Evolutionary conservation across 2,113 vertebrate genomes (phyloP).

Genomic region (Catharus fuscescens): DNA sequence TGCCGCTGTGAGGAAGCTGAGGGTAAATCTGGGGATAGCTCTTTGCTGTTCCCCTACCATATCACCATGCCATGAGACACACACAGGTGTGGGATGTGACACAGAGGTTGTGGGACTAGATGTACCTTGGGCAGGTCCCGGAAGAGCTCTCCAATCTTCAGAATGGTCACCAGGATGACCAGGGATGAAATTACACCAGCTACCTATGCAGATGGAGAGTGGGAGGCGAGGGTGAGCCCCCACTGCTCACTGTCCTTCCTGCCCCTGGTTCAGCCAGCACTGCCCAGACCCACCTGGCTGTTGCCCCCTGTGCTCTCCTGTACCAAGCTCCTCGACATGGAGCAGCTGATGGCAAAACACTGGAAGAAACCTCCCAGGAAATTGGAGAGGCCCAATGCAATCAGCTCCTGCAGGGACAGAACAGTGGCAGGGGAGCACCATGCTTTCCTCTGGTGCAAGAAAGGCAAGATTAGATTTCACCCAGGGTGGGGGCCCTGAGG

Average conservation of each 20-base stretch:
- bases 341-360: constrained; percentile 92
- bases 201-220: constrained; percentile 71
- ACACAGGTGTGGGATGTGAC: not conserved
- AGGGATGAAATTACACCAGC: constrained; percentile 85
- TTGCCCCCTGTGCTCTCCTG: constrained; percentile 90
- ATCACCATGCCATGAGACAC: not conserved
- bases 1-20: not conserved
- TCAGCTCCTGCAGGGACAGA: constrained; percentile 82
- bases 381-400: constrained; percentile 90
- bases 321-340: constrained; percentile 93
- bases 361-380: constrained; percentile 88
- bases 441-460: not conserved
- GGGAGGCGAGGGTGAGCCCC: fast-evolving
- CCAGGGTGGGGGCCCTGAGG: not conserved
- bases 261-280: fast-evolving
- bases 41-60: not conserved
- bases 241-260: fast-evolving
- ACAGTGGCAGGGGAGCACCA: not conserved
- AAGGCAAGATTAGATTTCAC: not conserved
- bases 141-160: constrained; percentile 91
- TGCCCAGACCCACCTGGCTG: constrained; percentile 82
- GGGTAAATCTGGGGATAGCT: not conserved
- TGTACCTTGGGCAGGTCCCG: constrained; percentile 89
- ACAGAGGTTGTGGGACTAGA: not conserved
- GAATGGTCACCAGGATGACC: constrained; percentile 87